phyloP scores from a whole-genome alignment of 2,113 vertebrate genomes.

The Phoenicopterus ruber region DNA sequence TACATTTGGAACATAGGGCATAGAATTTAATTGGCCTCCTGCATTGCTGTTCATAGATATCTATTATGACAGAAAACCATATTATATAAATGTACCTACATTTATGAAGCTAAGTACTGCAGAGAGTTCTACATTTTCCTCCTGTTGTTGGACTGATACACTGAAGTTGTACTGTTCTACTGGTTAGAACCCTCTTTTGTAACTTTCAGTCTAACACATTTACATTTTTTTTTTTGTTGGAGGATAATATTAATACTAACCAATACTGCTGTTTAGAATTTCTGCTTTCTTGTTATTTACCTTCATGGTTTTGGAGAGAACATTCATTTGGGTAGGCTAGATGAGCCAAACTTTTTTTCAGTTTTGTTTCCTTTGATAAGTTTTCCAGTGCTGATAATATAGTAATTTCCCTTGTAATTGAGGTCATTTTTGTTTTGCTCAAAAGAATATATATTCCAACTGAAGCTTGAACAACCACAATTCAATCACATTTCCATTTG shows the following conservation, averaged over 20 bases:
- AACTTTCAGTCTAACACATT: neutral
- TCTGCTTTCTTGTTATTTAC: neutral
- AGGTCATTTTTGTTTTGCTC: neutral
- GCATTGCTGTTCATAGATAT: neutral
- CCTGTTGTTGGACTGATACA: accelerated
- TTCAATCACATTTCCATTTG: neutral
- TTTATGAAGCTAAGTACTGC: neutral
- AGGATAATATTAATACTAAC: neutral
- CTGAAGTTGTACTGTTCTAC: neutral
- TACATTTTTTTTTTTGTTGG: neutral
- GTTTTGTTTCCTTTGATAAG: neutral
- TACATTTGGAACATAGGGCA: neutral
- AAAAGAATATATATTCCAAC: neutral
- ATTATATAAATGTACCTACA: neutral
- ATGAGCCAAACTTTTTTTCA: neutral
- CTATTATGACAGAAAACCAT: neutral
- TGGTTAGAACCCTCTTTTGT: neutral
- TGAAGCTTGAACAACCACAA: neutral
- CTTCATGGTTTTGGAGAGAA: neutral
- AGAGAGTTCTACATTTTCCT: neutral
- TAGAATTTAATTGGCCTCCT: neutral
- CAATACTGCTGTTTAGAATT: neutral
- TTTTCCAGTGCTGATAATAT: neutral
- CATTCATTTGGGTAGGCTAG: neutral
- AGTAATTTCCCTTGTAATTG: neutral